phyloP scores from a whole-genome alignment of 2,888 invertebrate species.

The Linnaemya tessellans region DNA sequence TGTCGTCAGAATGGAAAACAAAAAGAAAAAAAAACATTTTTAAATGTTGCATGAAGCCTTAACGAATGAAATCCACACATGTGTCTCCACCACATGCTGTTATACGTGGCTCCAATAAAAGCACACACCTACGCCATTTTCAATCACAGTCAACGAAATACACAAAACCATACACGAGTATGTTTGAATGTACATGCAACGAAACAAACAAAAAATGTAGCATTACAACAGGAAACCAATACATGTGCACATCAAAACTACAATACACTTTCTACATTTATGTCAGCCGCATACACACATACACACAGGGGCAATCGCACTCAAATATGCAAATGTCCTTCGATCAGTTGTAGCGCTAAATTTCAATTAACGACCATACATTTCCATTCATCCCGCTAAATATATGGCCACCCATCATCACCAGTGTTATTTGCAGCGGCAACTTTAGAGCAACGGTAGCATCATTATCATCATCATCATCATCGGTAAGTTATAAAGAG shows the following conservation, averaged over 20 bases:
- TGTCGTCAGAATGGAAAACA: slow-evolving; percentile 24
- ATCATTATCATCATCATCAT: slow-evolving; percentile 31
- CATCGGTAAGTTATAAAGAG: slow-evolving; percentile 38
- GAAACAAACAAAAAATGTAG: slow-evolving; percentile 16
- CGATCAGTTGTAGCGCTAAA: slow-evolving; percentile 71
- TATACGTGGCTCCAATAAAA: slow-evolving; percentile 58
- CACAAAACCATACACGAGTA: slow-evolving; percentile 2
- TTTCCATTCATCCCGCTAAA: slow-evolving; percentile 39
- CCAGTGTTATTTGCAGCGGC: slow-evolving; percentile 23
- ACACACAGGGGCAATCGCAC: slow-evolving; percentile 33
- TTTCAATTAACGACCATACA: slow-evolving; percentile 67
- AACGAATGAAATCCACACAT: slow-evolving; percentile 47
- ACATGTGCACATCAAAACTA: slow-evolving; percentile 25
- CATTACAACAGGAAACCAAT: slow-evolving; percentile 21
- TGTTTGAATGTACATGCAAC: not conserved
- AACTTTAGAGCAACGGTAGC: slow-evolving; percentile 29
- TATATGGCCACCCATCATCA: slow-evolving; percentile 37
- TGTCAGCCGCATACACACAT: slow-evolving; percentile 24
- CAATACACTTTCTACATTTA: slow-evolving; percentile 3
- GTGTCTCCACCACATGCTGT: slow-evolving; percentile 63
- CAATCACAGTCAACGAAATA: slow-evolving; percentile 17
- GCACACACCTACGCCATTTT: slow-evolving; percentile 65
- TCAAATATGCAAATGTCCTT: slow-evolving; percentile 67
- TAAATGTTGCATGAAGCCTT: slow-evolving; percentile 59
- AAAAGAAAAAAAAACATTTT: slow-evolving; percentile 23